Evolutionary conservation across 1,140 invertebrate genomes (phyloP).

Genomic region (Drosophila hydei): DNA sequence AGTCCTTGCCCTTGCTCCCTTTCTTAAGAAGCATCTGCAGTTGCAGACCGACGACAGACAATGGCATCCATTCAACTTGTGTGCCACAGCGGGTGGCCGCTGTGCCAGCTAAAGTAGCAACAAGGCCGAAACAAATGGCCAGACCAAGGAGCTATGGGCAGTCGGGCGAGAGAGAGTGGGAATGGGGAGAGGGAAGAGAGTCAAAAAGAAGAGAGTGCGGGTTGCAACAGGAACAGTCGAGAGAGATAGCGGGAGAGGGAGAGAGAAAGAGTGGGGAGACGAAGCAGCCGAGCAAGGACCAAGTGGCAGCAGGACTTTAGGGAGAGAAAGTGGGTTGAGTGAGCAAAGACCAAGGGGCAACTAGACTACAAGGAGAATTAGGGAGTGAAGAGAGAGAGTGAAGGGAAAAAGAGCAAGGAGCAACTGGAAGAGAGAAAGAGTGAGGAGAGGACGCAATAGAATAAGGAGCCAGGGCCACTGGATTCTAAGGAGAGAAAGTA

Average conservation of each 20-base stretch:
- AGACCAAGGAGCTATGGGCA: background rate
- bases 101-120: conserved; percentile 22
- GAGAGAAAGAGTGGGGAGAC: background rate
- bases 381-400: no score
- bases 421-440: background rate
- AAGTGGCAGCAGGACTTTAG: no score
- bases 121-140: conserved; percentile 44
- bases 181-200: background rate
- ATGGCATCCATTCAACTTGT: conserved; percentile 34
- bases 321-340: no score
- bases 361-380: no score
- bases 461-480: background rate
- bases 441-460: no score
- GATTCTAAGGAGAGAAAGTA: background rate
- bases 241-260: background rate
- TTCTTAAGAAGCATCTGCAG: background rate
- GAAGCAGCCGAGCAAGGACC: background rate
- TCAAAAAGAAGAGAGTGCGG: background rate
- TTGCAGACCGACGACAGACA: conserved; percentile 39
- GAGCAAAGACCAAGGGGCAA: no score
- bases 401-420: background rate
- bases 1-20: background rate
- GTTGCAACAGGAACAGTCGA: background rate
- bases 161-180: background rate
- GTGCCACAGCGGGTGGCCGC: conserved; percentile 20